Evolutionary conservation across 2,797 vertebrate genomes (phyloP).

Genomic region (Lepilemur ruficaudatus): DNA sequence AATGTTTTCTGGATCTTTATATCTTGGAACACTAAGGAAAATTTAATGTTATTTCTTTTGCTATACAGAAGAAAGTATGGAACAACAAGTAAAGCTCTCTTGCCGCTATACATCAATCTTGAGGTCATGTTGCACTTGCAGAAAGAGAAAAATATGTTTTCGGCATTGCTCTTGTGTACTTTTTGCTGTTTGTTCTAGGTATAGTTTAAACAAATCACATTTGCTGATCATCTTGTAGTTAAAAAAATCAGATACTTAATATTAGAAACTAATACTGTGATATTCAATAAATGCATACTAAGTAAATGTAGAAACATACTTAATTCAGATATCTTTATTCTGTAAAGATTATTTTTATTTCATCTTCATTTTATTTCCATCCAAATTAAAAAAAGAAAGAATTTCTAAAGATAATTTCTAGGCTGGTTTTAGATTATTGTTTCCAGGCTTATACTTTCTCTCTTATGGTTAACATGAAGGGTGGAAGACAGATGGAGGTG

Average conservation of each 20-base stretch:
- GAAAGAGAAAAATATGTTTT: conserved; percentile 28
- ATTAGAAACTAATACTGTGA: background rate
- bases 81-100: conserved; percentile 37
- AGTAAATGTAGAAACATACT: background rate
- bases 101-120: background rate
- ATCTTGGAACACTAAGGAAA: conserved; percentile 41
- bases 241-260: background rate
- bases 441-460: background rate
- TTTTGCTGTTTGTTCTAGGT: background rate
- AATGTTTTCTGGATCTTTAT: conserved; percentile 11
- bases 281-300: background rate
- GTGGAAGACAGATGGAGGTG: background rate
- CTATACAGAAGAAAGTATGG: background rate
- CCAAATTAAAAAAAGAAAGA: background rate
- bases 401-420: background rate
- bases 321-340: background rate
- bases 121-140: background rate
- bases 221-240: background rate
- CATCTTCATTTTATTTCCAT: background rate
- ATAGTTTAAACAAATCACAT: background rate
- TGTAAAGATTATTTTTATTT: background rate
- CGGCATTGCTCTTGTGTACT: background rate
- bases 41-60: conserved; percentile 50
- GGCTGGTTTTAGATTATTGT: background rate
- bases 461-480: background rate